Evolutionary conservation across 2,888 invertebrate genomes (phyloP).

Genomic region (Apoderus coryli): DNA sequence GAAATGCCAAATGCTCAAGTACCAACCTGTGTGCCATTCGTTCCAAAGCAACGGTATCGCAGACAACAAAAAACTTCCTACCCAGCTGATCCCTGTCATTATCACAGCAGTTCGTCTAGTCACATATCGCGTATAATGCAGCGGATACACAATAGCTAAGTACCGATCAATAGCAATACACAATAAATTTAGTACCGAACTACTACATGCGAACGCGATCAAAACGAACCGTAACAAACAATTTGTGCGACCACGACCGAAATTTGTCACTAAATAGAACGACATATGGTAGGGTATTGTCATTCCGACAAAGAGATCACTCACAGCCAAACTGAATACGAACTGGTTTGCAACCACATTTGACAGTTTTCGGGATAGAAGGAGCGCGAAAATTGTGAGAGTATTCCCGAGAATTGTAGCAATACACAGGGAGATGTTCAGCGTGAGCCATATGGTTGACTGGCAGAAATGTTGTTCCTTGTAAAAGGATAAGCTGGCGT

Average conservation of each 20-base stretch:
- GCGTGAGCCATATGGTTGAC: constrained; percentile 43
- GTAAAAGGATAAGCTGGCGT: too few relatives aligned
- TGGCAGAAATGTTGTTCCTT: too few relatives aligned
- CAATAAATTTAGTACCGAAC: constrained; percentile 64
- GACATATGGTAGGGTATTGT: constrained; percentile 64
- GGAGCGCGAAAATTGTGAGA: constrained; percentile 60
- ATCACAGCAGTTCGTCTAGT: constrained; percentile 49
- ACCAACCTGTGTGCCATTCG: constrained; percentile 51
- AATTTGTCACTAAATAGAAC: constrained; percentile 47
- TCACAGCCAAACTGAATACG: constrained; percentile 62
- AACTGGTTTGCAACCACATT: constrained; percentile 62
- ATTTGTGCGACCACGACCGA: constrained; percentile 44
- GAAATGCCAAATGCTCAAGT: too few relatives aligned
- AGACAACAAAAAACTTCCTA: constrained; percentile 48
- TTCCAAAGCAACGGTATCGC: constrained; percentile 67
- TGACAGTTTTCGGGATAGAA: constrained; percentile 51
- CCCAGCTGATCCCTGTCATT: constrained; percentile 53
- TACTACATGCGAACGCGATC: constrained; percentile 60
- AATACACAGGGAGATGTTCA: constrained; percentile 50
- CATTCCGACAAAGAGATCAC: constrained; percentile 64
- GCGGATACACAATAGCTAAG: constrained; percentile 63
- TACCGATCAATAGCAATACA: constrained; percentile 69
- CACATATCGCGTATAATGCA: constrained; percentile 63
- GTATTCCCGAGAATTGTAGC: constrained; percentile 59
- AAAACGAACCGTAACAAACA: constrained; percentile 61